Evolutionary conservation across 2,113 vertebrate genomes (phyloP), one percentile per base, ranked within the genome.

Genomic region (Eidolon helvum): DNA sequence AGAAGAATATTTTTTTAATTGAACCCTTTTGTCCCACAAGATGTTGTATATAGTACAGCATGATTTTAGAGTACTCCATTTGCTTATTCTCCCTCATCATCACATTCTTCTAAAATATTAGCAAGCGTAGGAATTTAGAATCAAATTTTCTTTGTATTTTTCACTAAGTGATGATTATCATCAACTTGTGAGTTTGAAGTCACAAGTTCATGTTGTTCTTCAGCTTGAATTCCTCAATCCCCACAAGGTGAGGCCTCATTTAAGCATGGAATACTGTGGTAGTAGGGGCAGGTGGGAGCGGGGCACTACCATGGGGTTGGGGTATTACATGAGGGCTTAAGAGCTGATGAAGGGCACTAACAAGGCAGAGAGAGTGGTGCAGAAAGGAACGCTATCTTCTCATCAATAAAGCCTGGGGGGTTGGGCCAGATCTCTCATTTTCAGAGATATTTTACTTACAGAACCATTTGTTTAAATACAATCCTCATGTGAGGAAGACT

Each of bases 41-140:
- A 83, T 61, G 28, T 18, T 55, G 38, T 87, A 0, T 86, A 63
- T 79, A 71, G 80, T 50, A 72, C 7, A 96, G 38, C 48, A 63
- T 82, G 71, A 88, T 95, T 82, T 94, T 48, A 94, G 38, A 82
- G 28, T 61, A 65, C 69, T 63, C 43, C 33, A 88, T 94, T 95
- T 79, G 63, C 35, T 85, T 87, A 38, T 92, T 84, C 3, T 85
- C n/a, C 21, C 10, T 79, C 43, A 40, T 78, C 28, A 40, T 59
- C 71, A 35, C 40, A 43, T 90, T 87, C n/a, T 91, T 90, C 30
- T 69, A 83, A 92, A 89, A 78, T 87, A 72, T 77, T 88, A 90
- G 79, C 35, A 57, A 53, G 28, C 65, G 33, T 78, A 83, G 30
- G 63, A 87, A 89, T 87, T 92, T 94, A 77, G 55, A 93, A 66